Evolutionary conservation across 2,797 vertebrate genomes (phyloP).

Genomic region (Chrysocyon brachyurus): DNA sequence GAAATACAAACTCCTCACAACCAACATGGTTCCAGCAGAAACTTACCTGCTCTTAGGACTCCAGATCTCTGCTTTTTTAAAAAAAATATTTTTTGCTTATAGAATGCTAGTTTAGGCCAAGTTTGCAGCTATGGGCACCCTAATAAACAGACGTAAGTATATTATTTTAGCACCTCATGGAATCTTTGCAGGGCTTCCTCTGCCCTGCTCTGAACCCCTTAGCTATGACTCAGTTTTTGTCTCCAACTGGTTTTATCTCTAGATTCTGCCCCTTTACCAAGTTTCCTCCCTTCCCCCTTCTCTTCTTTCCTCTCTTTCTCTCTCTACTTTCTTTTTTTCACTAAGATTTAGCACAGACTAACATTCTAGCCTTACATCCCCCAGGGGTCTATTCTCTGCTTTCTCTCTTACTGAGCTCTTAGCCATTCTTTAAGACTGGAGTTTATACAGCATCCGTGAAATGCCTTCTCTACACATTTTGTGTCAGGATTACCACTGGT

Average conservation of each 20-base stretch:
- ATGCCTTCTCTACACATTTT: fast-evolving
- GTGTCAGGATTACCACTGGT: fast-evolving
- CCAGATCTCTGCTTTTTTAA: neutral
- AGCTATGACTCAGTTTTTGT: neutral
- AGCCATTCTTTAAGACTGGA: neutral
- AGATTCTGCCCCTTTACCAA: no score
- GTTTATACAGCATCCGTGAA: fast-evolving
- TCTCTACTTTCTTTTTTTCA: neutral
- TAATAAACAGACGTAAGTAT: neutral
- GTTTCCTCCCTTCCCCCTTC: neutral
- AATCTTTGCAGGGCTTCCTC: neutral
- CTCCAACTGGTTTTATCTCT: neutral
- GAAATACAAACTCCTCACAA: neutral
- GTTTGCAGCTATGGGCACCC: fast-evolving
- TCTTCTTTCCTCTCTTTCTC: neutral
- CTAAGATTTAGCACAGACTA: no score
- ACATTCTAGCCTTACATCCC: neutral
- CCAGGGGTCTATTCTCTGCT: neutral
- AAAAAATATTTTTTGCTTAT: neutral
- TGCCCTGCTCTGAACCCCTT: neutral
- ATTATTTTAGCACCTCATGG: neutral
- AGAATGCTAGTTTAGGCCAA: neutral
- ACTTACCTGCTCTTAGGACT: fast-evolving
- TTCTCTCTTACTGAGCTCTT: neutral
- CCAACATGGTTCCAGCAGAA: neutral